Percentiles rank a stretch among this genome's conserved stretches.
These are phyloP conservation scores for Plebejus argus DNA, from an alignment of 2,888 invertebrate genomes.

Conservation along the genomic window DNA sequence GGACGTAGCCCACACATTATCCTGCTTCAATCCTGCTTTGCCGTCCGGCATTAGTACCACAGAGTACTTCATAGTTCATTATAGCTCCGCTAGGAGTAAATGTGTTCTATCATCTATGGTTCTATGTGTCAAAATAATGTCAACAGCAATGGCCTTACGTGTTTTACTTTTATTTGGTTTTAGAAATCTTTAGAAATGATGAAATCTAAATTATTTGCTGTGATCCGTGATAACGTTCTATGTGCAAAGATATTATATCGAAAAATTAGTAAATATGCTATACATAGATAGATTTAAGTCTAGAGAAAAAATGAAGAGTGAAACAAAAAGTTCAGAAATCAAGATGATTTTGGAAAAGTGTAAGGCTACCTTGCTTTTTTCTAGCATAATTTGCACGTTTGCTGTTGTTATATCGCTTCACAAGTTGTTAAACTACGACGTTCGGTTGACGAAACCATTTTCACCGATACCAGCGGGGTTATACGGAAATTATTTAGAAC, in stretches of 20 bases:
- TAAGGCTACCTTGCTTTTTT: constrained; percentile 69
- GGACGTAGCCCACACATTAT: too few species aligned
- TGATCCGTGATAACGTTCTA: constrained; percentile 53
- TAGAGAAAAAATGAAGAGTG: constrained; percentile 63
- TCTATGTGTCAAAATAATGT: constrained; percentile 22
- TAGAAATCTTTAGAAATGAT: constrained; percentile 62
- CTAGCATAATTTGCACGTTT: constrained; percentile 70
- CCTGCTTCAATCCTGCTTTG: too few species aligned
- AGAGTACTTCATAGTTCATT: too few species aligned
- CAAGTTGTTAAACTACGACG: constrained; percentile 65
- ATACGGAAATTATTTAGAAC: constrained; percentile 67
- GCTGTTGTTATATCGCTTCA: constrained; percentile 69
- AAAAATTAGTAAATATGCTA: constrained; percentile 59
- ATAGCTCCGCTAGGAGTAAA: too few species aligned
- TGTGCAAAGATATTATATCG: constrained; percentile 50
- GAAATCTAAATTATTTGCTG: constrained; percentile 61
- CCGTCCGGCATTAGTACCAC: too few species aligned
- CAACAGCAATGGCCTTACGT: constrained; percentile 63
- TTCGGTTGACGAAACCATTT: constrained; percentile 66
- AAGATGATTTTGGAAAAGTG: constrained; percentile 71
- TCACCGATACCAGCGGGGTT: constrained; percentile 69
- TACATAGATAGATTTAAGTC: constrained; percentile 64
- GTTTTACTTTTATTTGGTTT: constrained; percentile 68
- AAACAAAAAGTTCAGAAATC: constrained; percentile 54
- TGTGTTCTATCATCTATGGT: too few species aligned